Base-by-base conservation (phyloP, 2,113 vertebrate genomes). In the Myxocyprinus asiaticus region DNA sequence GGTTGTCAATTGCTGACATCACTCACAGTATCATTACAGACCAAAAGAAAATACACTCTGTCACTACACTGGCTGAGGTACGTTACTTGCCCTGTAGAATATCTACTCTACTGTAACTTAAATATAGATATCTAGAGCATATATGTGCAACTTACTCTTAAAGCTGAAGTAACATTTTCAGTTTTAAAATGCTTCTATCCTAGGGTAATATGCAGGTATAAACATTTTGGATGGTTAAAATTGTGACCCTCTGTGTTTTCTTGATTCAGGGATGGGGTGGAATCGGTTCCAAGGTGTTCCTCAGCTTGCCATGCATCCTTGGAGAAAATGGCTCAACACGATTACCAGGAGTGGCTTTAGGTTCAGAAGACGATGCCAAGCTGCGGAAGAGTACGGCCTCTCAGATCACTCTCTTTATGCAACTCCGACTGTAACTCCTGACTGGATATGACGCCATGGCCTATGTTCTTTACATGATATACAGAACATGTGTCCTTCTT, bases 11-110 rank as follows among this genome's bases (percentile, higher is more conserved):
- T 11, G 96, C 97, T 53, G 96, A 98, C 90, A 90, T 99, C 88
- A 92, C 90, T 55, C 94, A 96, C 87, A 97, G 92, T 71, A 90
- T 99, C 88, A 63, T 97, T 79, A 94, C 92, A 22, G 86, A 98
- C 85, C 93, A 92, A 87, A 95, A 83, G 85, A 96, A 95, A 85
- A 77, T 89, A 33, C 96, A 99, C 91, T 98, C 96, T 2, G 89
- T 99, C 82, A 95, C 95, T 74, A 92, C 94, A 7, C 90, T 98
- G 84, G 94, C 95, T 80, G 95, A 97, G 97, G 98, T 98, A 94
- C 0, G 44, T 62, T 59, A 14, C 4, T 5, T 53, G 14, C 2
- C 5, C n/a, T 42, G 8, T 11, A 7, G 33, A 7, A 7, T 17
- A 61, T 17, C 1, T 33, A 3, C 22, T 33, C 22, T 33, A n/a